phyloP scores from a whole-genome alignment of 2,888 invertebrate genomes.

The Crioceris asparagi region DNA sequence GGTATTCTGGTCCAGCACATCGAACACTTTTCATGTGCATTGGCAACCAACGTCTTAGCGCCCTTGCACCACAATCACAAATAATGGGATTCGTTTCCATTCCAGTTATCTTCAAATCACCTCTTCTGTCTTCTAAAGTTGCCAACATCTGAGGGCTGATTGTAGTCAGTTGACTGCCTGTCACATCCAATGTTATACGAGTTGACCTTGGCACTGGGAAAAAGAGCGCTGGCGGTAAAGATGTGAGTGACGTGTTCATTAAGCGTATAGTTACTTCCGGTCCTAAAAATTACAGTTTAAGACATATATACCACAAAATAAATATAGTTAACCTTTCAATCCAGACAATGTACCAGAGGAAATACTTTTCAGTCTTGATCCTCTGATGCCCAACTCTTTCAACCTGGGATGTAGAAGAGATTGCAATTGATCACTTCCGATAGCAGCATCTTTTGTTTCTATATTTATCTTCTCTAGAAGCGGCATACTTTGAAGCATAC shows the following conservation, averaged over 20 bases:
- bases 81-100: conserved; percentile 69
- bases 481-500: conserved; percentile 63
- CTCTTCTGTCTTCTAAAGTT: conserved; percentile 71
- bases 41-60: conserved; percentile 69
- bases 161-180: conserved; percentile 65
- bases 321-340: conserved; percentile 43
- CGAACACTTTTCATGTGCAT: conserved; percentile 46
- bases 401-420: conserved; percentile 69
- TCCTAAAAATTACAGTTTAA: conserved; percentile 31
- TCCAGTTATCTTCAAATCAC: conserved; percentile 63
- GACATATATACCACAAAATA: too few relatives aligned
- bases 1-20: conserved; percentile 60
- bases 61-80: conserved; percentile 76
- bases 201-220: conserved; percentile 84
- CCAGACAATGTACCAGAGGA: conserved; percentile 79
- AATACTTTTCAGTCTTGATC: conserved; percentile 61
- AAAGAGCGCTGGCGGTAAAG: conserved; percentile 69
- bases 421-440: conserved; percentile 73
- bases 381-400: conserved; percentile 61
- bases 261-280: conserved; percentile 61
- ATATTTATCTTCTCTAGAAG: conserved; percentile 68
- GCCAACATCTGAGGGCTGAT: conserved; percentile 68
- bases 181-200: conserved; percentile 64
- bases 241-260: conserved; percentile 67
- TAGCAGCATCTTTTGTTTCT: conserved; percentile 74